A percentile compares a stretch with the other conserved stretches of the same genome.
Evolutionary conservation across 2,113 vertebrate species (phyloP).

Genomic region (Callorhinus ursinus): DNA sequence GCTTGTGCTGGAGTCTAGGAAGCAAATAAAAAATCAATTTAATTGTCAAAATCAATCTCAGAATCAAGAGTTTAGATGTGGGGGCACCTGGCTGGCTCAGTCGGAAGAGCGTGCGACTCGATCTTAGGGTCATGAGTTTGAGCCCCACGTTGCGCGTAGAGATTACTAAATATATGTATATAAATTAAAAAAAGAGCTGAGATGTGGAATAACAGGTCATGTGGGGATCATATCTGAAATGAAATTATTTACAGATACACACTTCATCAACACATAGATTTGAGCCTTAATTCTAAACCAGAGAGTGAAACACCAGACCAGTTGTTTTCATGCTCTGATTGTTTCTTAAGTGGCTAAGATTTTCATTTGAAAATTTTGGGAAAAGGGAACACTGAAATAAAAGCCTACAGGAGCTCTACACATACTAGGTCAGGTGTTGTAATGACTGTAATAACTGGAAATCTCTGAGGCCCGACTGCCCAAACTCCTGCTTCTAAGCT

Average conservation of each 20-base stretch:
- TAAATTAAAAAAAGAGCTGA: neutral
- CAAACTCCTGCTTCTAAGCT: neutral
- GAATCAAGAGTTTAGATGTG: neutral
- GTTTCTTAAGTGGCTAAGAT: neutral
- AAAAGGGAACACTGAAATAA: neutral
- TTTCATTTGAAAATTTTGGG: neutral
- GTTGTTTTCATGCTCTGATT: neutral
- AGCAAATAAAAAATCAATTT: slow-evolving; percentile 62
- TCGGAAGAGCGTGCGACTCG: neutral
- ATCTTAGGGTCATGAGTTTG: neutral
- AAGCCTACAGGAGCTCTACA: neutral
- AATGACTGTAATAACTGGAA: neutral
- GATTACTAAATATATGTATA: neutral
- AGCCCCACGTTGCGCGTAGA: neutral
- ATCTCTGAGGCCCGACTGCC: neutral
- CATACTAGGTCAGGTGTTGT: neutral
- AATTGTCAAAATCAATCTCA: neutral
- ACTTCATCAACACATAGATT: neutral
- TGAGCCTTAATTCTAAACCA: neutral
- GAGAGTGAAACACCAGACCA: neutral
- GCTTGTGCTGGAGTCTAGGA: slow-evolving; percentile 84
- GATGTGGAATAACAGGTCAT: neutral
- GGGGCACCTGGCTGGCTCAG: neutral
- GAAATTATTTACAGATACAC: neutral
- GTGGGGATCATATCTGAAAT: neutral